Conservation (phyloP, 2,888 invertebrate species). For the Falcaria lacertinaria region DNA sequence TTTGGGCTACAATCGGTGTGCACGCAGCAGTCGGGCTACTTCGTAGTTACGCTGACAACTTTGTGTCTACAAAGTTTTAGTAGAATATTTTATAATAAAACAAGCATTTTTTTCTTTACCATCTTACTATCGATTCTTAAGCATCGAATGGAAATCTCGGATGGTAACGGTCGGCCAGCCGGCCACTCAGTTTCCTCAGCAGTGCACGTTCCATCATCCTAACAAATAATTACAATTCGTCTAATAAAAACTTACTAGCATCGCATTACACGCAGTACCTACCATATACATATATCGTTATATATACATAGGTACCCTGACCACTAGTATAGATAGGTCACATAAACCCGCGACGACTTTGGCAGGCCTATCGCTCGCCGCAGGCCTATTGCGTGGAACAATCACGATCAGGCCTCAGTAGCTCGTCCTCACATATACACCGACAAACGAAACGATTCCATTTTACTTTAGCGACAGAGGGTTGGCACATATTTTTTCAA, state of each 20-base stretch:
- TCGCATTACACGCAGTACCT: background rate
- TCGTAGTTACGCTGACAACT: background rate
- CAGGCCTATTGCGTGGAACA: slow-evolving; percentile 12
- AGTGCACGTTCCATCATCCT: too few species aligned
- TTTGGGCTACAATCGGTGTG: background rate
- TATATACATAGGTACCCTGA: slow-evolving; percentile 6
- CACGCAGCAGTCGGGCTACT: background rate
- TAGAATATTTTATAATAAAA: too few species aligned
- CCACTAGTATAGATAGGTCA: slow-evolving; percentile 11
- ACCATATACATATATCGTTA: slow-evolving; percentile 1
- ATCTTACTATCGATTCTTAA: too few species aligned
- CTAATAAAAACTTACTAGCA: too few species aligned
- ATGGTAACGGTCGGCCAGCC: too few species aligned
- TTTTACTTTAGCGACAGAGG: background rate
- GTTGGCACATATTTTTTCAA: too few species aligned
- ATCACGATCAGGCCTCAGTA: slow-evolving; percentile 22
- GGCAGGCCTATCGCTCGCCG: slow-evolving; percentile 1
- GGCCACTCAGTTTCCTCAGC: too few species aligned
- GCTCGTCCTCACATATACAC: background rate
- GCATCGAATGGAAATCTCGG: too few species aligned
- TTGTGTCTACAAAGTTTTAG: background rate
- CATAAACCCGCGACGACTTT: slow-evolving; percentile 9
- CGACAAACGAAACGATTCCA: background rate
- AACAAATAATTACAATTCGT: too few species aligned
- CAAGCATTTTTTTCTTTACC: too few species aligned